A percentile compares a stretch with the other conserved stretches of the same genome.
phyloP scores from a whole-genome alignment of 2,797 vertebrate genomes.

The Phylloscopus collybita region DNA sequence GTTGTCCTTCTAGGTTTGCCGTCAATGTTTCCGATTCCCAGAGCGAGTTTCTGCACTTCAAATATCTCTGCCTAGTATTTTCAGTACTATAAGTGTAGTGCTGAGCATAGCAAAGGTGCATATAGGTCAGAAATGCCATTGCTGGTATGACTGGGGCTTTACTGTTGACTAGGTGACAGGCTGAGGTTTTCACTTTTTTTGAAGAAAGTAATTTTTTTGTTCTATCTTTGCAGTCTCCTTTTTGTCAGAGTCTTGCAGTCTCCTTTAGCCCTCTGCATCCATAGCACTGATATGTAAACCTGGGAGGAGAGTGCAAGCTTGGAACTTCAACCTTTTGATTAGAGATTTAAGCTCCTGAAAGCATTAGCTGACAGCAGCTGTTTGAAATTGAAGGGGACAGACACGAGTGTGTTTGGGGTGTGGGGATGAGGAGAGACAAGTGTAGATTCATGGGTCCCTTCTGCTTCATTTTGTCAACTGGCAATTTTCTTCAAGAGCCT shows the following conservation, averaged over 20 bases:
- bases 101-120: rapidly evolving
- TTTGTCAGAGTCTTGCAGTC: not conserved
- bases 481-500: slow-evolving; percentile 9
- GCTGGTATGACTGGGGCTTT: not conserved
- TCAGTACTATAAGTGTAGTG: not conserved
- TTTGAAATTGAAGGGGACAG: not conserved
- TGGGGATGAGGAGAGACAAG: not conserved
- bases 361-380: not conserved
- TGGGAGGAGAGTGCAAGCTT: not conserved
- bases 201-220: not conserved
- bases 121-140: not conserved
- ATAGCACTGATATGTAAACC: not conserved
- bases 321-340: not conserved
- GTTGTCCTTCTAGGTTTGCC: not conserved
- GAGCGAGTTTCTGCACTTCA: not conserved
- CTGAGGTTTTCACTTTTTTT: not conserved
- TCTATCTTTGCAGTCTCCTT: not conserved
- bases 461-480: slow-evolving; percentile 45
- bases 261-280: not conserved
- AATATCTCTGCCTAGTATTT: not conserved
- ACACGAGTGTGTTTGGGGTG: not conserved
- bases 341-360: not conserved
- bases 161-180: not conserved
- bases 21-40: not conserved
- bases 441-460: not conserved